Conservation (phyloP, 1,140 invertebrate genomes). For the Philaenus spumarius region DNA sequence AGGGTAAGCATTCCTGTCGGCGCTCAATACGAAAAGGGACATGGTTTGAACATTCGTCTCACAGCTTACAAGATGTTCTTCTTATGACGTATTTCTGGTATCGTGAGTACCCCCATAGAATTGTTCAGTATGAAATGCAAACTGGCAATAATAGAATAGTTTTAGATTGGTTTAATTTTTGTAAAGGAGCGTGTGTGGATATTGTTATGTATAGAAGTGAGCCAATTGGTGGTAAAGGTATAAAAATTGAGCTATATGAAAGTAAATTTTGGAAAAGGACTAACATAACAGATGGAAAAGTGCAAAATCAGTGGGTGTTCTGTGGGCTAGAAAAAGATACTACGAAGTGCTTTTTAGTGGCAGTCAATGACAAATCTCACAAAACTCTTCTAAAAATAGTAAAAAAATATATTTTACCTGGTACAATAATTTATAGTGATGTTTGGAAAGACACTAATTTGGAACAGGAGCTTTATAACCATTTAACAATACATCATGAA, state of each 20-base stretch:
- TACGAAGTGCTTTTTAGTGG: slow-evolving; percentile 1
- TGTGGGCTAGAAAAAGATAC: slow-evolving; percentile 5
- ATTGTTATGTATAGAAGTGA: background rate
- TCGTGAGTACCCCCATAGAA: slow-evolving; percentile 10
- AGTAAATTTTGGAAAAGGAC: slow-evolving; percentile 12
- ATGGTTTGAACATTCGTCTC: slow-evolving; percentile 11
- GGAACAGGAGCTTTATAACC: background rate
- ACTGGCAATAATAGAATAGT: background rate
- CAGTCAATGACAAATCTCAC: background rate
- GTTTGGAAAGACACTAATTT: slow-evolving; percentile 7
- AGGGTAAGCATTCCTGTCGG: background rate
- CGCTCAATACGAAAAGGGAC: slow-evolving; percentile 6
- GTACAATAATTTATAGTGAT: slow-evolving; percentile 10
- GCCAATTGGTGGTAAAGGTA: slow-evolving; percentile 4
- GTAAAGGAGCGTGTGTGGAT: slow-evolving; percentile 9
- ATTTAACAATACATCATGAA: slow-evolving; percentile 7
- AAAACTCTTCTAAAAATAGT: slow-evolving; percentile 1
- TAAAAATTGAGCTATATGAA: slow-evolving; percentile 13
- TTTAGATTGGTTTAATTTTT: slow-evolving; percentile 11
- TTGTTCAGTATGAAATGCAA: slow-evolving; percentile 10
- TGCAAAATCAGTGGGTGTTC: slow-evolving; percentile 8
- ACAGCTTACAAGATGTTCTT: slow-evolving; percentile 6
- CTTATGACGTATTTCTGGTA: slow-evolving; percentile 9
- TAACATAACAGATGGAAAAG: background rate
- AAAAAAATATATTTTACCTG: slow-evolving; percentile 2